Evolutionary conservation across 2,113 vertebrate genomes (phyloP).

Genomic region (Hiodon alosoides): DNA sequence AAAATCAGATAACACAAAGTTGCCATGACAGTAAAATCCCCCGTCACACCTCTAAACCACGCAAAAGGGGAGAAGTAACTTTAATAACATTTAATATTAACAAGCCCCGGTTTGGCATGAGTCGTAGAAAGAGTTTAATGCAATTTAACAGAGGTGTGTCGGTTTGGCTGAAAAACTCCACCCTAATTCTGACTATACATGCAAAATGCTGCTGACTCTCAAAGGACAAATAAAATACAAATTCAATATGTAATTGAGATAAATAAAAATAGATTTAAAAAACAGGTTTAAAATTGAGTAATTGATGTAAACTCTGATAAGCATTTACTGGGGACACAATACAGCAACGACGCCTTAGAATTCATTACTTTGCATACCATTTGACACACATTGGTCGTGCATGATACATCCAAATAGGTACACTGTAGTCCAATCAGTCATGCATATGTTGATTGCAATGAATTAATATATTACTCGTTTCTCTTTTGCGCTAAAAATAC

Average conservation of each 20-base stretch:
- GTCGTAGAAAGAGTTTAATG: background rate
- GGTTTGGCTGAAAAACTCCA: background rate
- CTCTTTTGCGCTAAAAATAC: background rate
- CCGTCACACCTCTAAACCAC: conserved; percentile 64
- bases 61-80: conserved; percentile 59
- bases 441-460: too few species aligned
- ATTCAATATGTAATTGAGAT: too few species aligned
- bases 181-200: background rate
- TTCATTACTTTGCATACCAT: too few species aligned
- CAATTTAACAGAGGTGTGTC: background rate
- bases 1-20: conserved; percentile 98
- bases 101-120: conserved; percentile 22
- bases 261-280: too few species aligned
- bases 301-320: too few species aligned
- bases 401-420: too few species aligned
- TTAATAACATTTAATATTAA: conserved; percentile 68
- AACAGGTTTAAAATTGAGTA: too few species aligned
- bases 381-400: too few species aligned
- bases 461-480: too few species aligned
- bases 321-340: too few species aligned
- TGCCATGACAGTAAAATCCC: conserved; percentile 88
- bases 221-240: background rate
- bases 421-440: too few species aligned
- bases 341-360: too few species aligned
- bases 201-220: background rate